phyloP scores from a whole-genome alignment of 2,888 invertebrate species.

The Furcula furcula region DNA sequence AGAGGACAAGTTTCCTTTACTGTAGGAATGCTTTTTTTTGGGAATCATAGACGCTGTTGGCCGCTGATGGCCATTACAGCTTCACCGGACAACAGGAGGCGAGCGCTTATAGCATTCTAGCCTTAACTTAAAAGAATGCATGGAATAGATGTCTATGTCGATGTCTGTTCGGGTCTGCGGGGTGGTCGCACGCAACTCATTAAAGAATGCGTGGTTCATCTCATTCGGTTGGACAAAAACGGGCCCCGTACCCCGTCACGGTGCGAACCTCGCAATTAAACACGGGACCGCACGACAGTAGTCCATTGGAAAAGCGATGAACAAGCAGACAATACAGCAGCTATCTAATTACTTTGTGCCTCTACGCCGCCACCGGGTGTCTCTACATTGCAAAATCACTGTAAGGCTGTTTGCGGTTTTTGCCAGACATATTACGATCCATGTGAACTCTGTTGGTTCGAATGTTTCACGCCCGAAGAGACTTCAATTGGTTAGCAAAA shows the following conservation, averaged over 20 bases:
- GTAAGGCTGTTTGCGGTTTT: conserved; percentile 67
- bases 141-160: conserved; percentile 38
- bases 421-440: conserved; percentile 47
- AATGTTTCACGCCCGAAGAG: conserved; percentile 36
- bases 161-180: conserved; percentile 27
- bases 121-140: conserved; percentile 34
- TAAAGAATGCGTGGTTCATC: conserved; percentile 66
- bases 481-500: conserved; percentile 38
- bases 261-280: conserved; percentile 73
- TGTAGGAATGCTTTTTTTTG: too few relatives aligned
- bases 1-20: too few relatives aligned
- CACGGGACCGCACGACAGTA: conserved; percentile 53
- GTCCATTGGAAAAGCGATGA: conserved; percentile 71
- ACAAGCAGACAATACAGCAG: conserved; percentile 69
- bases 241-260: conserved; percentile 67
- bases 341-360: conserved; percentile 73
- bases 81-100: too few relatives aligned
- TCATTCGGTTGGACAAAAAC: conserved; percentile 68
- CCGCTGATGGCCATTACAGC: too few relatives aligned
- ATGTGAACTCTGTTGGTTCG: conserved; percentile 45
- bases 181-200: conserved; percentile 61
- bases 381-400: conserved; percentile 58
- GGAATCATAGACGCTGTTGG: too few relatives aligned
- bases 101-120: too few relatives aligned
- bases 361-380: conserved; percentile 43